Percentiles rank a stretch among this genome's conserved stretches.
Evolutionary conservation across 1,140 invertebrate genomes (phyloP).

Genomic region (Wasmannia auropunctata): DNA sequence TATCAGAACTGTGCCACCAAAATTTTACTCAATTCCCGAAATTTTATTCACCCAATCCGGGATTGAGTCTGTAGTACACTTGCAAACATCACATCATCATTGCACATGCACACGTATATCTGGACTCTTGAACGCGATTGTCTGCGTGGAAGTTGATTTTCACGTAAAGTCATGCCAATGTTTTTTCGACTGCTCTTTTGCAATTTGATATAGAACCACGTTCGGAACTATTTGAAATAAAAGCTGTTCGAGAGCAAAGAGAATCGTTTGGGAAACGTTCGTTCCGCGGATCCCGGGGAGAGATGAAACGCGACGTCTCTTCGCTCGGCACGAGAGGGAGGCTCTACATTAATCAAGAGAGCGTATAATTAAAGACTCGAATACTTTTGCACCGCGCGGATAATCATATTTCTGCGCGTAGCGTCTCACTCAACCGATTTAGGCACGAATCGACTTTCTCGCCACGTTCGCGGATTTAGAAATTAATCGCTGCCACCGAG

Average conservation of each 20-base stretch:
- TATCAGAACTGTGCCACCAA: neutral
- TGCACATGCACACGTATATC: neutral
- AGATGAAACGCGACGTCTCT: constrained; percentile 27
- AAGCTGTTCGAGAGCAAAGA: neutral
- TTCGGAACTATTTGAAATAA: neutral
- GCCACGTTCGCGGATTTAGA: constrained; percentile 36
- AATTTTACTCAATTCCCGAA: neutral
- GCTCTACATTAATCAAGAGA: constrained; percentile 44
- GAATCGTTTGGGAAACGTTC: constrained; percentile 9
- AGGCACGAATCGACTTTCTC: constrained; percentile 15
- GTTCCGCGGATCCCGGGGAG: neutral
- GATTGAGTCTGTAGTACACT: neutral
- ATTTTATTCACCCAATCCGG: neutral
- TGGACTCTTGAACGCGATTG: neutral
- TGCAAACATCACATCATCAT: too few species aligned
- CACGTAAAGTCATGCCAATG: neutral
- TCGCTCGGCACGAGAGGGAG: neutral
- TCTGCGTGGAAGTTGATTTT: neutral
- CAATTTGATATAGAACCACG: neutral
- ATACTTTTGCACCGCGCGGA: constrained; percentile 15
- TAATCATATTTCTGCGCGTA: constrained; percentile 40
- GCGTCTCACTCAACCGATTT: neutral
- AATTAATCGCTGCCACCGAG: constrained; percentile 44
- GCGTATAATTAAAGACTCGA: constrained; percentile 43
- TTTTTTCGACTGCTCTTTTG: constrained; percentile 24